Base-by-base conservation (phyloP, 2,888 invertebrate genomes). In the Odontothrips loti region DNA sequence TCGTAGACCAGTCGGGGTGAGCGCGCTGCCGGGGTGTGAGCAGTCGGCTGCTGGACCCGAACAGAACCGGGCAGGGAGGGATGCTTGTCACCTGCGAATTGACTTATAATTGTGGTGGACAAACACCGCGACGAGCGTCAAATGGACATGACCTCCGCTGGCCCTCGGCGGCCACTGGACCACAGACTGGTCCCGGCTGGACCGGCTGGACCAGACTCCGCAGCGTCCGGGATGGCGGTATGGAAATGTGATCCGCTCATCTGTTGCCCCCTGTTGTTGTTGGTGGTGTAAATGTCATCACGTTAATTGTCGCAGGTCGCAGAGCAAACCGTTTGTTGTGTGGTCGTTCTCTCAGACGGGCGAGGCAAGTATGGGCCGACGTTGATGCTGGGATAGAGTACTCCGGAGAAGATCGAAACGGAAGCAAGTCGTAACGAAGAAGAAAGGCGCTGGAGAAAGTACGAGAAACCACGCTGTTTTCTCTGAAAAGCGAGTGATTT, bases 31-130 rank as follows among this genome's bases (percentile, higher is more conserved):
- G 51, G 15, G 51, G 58, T 58, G 58, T 58, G 20, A 58, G 58
- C 20, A 20, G 17, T 12, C 51, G 2, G 51, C 48, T 48, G 51
- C 68, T 68, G 68, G 68, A 68, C 68, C 68, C 11, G 68, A n/a
- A n/a, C 48, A 11, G 48, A 6, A 17, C 58, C 58, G 58, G 58
- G 58, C 68, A 43, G 58, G 58, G 58, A 20, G 6, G 58, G 58
- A 58, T 75, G 68, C 68, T 23, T 6, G 58, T 15, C 58, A n/a
- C 20, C 58, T 58, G 20, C 68, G 27, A 75, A 75, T 75, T 75
- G 68, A 75, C 68, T 75, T 27, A 10, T 75, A 75, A 75, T 75
- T 75, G 68, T 27, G 68, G 68, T 75, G 68, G 68, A 9, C 68
- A 75, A 75, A 75, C 68, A 75, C 68, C 68, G 11, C 68, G 27